A percentile compares a stretch with the other conserved stretches of the same genome.
Conservation (phyloP, 2,888 invertebrate species). For the Ectemnius continuus region DNA sequence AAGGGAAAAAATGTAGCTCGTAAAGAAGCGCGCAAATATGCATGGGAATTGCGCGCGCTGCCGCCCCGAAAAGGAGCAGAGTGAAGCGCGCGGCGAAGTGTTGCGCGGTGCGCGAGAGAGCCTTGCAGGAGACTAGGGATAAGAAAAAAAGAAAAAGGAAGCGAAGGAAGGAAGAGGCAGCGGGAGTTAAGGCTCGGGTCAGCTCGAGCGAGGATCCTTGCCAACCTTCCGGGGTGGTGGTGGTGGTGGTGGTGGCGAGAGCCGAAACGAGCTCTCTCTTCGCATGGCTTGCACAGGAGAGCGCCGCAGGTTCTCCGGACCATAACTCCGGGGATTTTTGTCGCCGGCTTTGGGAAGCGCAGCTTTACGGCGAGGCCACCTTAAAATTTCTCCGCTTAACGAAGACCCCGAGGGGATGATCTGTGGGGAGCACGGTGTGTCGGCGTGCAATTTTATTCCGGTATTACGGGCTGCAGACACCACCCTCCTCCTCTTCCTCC, state of each 20-base stretch:
- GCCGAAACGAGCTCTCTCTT: conserved; percentile 60
- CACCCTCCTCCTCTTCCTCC: neutral
- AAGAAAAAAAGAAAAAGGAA: conserved; percentile 18
- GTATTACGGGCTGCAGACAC: conserved; percentile 20
- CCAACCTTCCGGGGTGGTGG: conserved; percentile 43
- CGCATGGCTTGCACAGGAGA: conserved; percentile 64
- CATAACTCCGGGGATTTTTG: conserved; percentile 70
- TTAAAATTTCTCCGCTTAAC: conserved; percentile 66
- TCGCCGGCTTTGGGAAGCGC: conserved; percentile 60
- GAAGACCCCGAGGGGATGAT: conserved; percentile 59
- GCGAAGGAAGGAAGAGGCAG: too few relatives aligned
- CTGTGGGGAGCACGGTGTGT: conserved; percentile 38
- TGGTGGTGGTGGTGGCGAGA: too few relatives aligned
- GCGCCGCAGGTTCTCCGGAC: conserved; percentile 48
- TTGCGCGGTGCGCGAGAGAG: conserved; percentile 38
- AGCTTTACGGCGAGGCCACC: conserved; percentile 61
- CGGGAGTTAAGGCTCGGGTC: conserved; percentile 8
- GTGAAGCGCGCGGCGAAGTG: conserved; percentile 15
- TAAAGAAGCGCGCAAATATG: conserved; percentile 72
- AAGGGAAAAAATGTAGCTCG: conserved; percentile 65
- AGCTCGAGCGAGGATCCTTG: conserved; percentile 34
- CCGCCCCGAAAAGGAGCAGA: conserved; percentile 15
- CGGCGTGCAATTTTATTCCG: conserved; percentile 38
- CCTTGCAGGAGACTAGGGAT: conserved; percentile 4
- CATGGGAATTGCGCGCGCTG: conserved; percentile 67